Conservation (phyloP, 2,888 invertebrate genomes). For the Melikaiella ostensackeni region DNA sequence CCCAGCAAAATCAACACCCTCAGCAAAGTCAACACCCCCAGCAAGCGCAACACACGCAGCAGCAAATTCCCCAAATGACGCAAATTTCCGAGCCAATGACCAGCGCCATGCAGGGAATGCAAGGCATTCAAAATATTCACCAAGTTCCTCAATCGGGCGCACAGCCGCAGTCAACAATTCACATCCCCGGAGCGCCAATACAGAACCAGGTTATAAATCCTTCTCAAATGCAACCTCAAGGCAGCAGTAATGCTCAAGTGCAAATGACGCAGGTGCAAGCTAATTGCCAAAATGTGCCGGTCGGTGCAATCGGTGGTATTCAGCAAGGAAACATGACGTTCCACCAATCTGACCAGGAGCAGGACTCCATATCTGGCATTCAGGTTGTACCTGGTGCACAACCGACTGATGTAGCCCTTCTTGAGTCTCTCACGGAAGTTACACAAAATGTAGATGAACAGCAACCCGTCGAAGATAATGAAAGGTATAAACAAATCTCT, state of each 20-base stretch:
- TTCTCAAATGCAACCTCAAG: conserved; percentile 78
- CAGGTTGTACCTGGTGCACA: conserved; percentile 60
- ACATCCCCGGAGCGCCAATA: conserved; percentile 61
- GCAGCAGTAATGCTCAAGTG: conserved; percentile 63
- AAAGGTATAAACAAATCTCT: conserved; percentile 70
- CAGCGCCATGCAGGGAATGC: conserved; percentile 70
- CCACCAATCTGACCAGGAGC: conserved; percentile 69
- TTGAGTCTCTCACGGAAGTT: conserved; percentile 76
- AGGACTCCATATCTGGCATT: conserved; percentile 69
- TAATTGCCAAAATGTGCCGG: conserved; percentile 64
- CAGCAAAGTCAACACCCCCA: background rate
- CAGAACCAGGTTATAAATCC: conserved; percentile 75
- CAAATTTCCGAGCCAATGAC: conserved; percentile 70
- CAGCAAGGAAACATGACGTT: conserved; percentile 65
- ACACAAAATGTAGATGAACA: conserved; percentile 74
- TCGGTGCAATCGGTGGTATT: conserved; percentile 59
- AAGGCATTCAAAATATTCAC: conserved; percentile 72
- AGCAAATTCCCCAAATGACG: conserved; percentile 52
- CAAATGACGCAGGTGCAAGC: conserved; percentile 69
- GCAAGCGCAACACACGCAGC: conserved; percentile 44
- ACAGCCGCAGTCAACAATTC: conserved; percentile 64
- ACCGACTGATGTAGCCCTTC: conserved; percentile 70
- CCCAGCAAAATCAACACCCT: background rate
- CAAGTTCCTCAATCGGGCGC: conserved; percentile 71
- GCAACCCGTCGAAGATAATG: conserved; percentile 76